Evolutionary conservation across 1,140 invertebrate genomes (phyloP).

Genomic region (Oreohelix idahoensis): DNA sequence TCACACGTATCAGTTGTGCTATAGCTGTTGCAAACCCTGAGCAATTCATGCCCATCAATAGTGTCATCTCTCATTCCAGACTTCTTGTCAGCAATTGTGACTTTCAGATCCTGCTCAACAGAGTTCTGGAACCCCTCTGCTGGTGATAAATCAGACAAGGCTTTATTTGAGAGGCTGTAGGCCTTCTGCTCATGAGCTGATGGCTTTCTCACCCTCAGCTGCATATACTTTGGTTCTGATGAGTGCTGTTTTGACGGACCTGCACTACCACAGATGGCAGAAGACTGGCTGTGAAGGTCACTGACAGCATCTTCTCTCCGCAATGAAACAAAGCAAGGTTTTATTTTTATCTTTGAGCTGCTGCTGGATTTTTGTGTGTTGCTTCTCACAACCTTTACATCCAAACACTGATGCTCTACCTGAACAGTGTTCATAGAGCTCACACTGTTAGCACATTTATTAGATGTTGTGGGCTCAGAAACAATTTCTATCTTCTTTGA

Average conservation of each 20-base stretch:
- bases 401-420: neutral
- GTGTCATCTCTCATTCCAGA: neutral
- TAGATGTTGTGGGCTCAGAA: neutral
- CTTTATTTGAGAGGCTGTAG: too few relatives aligned
- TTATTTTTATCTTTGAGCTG: neutral
- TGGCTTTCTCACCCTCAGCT: constrained; percentile 5
- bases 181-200: neutral
- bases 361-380: neutral
- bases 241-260: neutral
- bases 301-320: neutral
- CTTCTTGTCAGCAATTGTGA: neutral
- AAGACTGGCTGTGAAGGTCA: too few relatives aligned
- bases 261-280: neutral
- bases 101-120: neutral
- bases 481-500: neutral
- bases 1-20: neutral
- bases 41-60: neutral
- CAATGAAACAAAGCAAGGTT: constrained; percentile 11
- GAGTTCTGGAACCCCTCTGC: neutral
- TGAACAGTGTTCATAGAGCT: neutral
- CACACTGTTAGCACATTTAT: neutral
- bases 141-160: neutral
- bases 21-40: neutral
- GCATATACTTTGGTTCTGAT: neutral
- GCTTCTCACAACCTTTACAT: neutral